These are phyloP conservation scores for Pyrrhia umbra DNA, from an alignment of 2,888 invertebrate genomes.

Conservation along the genomic window DNA sequence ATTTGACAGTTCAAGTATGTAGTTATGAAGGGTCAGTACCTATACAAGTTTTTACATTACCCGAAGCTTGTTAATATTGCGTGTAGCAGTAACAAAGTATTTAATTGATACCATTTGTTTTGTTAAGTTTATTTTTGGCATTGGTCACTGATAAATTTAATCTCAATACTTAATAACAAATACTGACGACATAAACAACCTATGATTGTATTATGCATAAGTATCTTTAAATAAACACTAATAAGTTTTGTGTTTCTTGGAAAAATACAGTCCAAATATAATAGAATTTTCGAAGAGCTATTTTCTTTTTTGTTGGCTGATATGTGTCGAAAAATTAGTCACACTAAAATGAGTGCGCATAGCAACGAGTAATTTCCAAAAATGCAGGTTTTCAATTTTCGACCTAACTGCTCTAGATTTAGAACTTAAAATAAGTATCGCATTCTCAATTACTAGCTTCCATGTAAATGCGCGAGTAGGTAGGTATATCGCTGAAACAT, in stretches of 20 bases:
- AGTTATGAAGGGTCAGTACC: neutral
- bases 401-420: neutral
- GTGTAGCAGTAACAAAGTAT: neutral
- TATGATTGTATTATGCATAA: neutral
- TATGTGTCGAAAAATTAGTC: conserved; percentile 53
- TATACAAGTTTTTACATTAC: neutral
- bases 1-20: no score
- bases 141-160: neutral
- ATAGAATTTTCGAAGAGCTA: conserved; percentile 49
- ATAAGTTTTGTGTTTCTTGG: neutral
- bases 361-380: conserved; percentile 55
- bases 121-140: no score
- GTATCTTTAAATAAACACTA: neutral
- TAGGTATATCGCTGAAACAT: conserved; percentile 44
- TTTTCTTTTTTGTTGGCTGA: conserved; percentile 30
- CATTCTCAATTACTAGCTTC: conserved; percentile 4
- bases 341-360: conserved; percentile 50
- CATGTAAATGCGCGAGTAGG: conserved; percentile 9
- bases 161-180: neutral
- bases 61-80: neutral
- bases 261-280: conserved; percentile 35
- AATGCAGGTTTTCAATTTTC: conserved; percentile 13
- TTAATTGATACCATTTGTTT: neutral
- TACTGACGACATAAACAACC: neutral
- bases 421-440: conserved; percentile 28